Conservation (phyloP, 2,888 invertebrate genomes). For the Epirrita christyi region DNA sequence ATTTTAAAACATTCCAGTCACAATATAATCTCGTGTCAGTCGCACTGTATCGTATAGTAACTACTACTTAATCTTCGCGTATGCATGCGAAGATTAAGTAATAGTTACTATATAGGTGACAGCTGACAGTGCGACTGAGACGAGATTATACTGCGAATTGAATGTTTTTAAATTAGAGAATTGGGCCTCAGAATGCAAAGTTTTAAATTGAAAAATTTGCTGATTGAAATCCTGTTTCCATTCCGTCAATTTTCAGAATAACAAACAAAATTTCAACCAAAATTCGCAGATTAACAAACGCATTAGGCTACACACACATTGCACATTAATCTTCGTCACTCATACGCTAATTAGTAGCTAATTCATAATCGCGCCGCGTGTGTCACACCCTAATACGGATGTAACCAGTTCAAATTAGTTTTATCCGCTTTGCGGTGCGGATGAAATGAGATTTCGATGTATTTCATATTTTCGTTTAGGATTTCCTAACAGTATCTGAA, state of each 20-base stretch:
- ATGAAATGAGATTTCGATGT: conserved; percentile 15
- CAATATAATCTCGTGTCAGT: no score
- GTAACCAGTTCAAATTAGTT: conserved; percentile 23
- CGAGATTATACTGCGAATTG: no score
- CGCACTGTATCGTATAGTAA: no score
- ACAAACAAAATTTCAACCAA: conserved; percentile 10
- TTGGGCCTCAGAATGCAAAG: no score
- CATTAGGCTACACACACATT: conserved; percentile 45
- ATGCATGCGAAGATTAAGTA: no score
- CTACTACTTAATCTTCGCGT: no score
- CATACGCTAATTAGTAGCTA: conserved; percentile 54
- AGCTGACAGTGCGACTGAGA: no score
- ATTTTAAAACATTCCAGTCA: no score
- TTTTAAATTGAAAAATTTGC: not conserved
- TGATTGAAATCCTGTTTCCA: not conserved
- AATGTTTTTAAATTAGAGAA: no score
- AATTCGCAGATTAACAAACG: conserved; percentile 36
- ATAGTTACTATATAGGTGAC: no score
- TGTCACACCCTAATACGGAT: conserved; percentile 31
- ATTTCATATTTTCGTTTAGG: conserved; percentile 2
- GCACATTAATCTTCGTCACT: conserved; percentile 57
- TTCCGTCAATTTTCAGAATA: not conserved
- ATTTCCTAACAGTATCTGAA: not conserved
- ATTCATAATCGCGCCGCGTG: conserved; percentile 51
- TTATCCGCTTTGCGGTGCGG: conserved; percentile 25